Conservation (phyloP, 2,888 invertebrate species). For the Microctonus brassicae region DNA sequence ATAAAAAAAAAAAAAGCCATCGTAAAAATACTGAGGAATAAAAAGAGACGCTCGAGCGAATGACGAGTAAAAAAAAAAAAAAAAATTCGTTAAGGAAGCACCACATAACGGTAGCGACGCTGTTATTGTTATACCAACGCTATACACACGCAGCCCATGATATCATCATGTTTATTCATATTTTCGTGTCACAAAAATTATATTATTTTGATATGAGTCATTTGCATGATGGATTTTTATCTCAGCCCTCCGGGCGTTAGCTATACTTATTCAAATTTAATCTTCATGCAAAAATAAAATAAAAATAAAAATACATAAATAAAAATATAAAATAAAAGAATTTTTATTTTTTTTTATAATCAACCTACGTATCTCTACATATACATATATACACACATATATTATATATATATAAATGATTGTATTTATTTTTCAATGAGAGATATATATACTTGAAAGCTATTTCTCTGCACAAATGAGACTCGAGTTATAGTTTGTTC, state of each 20-base stretch:
- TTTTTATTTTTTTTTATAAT: no score
- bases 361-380: neutral
- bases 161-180: slow-evolving; percentile 33
- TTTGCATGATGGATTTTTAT: slow-evolving; percentile 4
- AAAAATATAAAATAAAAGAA: no score
- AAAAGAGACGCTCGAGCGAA: neutral
- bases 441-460: no score
- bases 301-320: neutral
- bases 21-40: slow-evolving; percentile 1
- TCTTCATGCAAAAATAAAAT: neutral
- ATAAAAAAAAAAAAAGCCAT: slow-evolving; percentile 1
- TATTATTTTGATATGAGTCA: slow-evolving; percentile 26
- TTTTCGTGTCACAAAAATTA: slow-evolving; percentile 24
- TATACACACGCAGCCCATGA: slow-evolving; percentile 5
- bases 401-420: neutral
- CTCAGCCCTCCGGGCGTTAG: neutral
- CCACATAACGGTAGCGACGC: slow-evolving; percentile 26
- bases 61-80: neutral
- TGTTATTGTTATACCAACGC: slow-evolving; percentile 26
- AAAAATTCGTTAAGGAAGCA: slow-evolving; percentile 24
- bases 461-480: slow-evolving; percentile 8
- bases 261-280: neutral
- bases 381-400: no score
- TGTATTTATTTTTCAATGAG: neutral
- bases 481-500: neutral